Evolutionary conservation across 2,888 invertebrate species (phyloP).

Genomic region (Cylindroiulus punctatus): DNA sequence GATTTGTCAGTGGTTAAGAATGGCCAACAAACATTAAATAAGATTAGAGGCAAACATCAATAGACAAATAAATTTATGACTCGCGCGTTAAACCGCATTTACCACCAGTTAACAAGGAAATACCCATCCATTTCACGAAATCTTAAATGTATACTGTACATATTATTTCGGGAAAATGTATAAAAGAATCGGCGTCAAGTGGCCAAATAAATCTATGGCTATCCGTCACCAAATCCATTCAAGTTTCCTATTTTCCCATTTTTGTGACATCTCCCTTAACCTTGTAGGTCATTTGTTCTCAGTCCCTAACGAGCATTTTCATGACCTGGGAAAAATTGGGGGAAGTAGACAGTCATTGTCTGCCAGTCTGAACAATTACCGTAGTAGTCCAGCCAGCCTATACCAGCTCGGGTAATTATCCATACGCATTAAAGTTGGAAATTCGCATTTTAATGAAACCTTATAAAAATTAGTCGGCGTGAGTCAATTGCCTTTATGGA

Average conservation of each 20-base stretch:
- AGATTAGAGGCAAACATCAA: conserved; percentile 35
- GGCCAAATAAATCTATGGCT: not conserved
- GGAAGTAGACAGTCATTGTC: not conserved
- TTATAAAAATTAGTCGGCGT: not conserved
- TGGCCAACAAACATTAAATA: conserved; percentile 40
- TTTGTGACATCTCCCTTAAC: no score
- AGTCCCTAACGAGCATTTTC: no score
- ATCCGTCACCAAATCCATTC: no score
- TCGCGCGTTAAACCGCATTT: conserved; percentile 28
- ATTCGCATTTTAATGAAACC: not conserved
- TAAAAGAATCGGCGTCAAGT: not conserved
- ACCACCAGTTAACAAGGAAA: not conserved
- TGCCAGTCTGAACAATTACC: not conserved
- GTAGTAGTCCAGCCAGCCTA: not conserved
- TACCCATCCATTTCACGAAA: not conserved
- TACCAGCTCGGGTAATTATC: not conserved
- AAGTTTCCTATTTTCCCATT: no score
- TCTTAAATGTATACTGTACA: not conserved
- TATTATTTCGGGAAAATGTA: not conserved
- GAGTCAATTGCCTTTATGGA: not conserved
- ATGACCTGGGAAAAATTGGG: no score
- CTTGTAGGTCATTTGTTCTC: no score
- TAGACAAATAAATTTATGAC: conserved; percentile 40
- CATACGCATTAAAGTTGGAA: not conserved
- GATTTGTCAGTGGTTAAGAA: conserved; percentile 47